Percentiles rank a stretch among this genome's conserved stretches.
Conservation (phyloP, 2,888 invertebrate species). For the Tetragnatha montana region DNA sequence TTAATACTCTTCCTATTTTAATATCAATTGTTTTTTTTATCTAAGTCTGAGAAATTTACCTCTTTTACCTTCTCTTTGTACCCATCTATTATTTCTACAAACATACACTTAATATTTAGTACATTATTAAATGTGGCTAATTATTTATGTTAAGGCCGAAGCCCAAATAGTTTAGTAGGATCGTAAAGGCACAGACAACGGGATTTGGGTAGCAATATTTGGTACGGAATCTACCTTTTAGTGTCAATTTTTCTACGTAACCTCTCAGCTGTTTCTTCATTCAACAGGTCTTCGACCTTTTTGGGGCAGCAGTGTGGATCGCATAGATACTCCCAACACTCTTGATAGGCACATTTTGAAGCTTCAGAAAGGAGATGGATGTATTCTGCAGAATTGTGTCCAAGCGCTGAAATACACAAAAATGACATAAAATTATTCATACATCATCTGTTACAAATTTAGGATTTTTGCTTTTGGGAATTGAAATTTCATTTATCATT, state of each 20-base stretch:
- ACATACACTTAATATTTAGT: too few species aligned
- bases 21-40: too few species aligned
- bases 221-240: constrained; percentile 72
- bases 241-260: constrained; percentile 74
- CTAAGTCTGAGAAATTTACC: too few species aligned
- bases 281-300: constrained; percentile 74
- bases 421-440: neutral
- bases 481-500: neutral
- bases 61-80: too few species aligned
- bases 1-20: too few species aligned
- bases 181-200: too few species aligned
- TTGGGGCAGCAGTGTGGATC: constrained; percentile 74
- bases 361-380: constrained; percentile 76
- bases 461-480: neutral
- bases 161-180: too few species aligned
- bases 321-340: constrained; percentile 75
- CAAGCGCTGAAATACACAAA: constrained; percentile 73
- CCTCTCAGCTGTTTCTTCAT: constrained; percentile 75
- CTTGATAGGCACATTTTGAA: constrained; percentile 76
- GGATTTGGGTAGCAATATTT: too few species aligned
- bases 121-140: too few species aligned
- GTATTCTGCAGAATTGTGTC: constrained; percentile 76
- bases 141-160: too few species aligned
- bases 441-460: neutral
- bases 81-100: too few species aligned